Percentiles rank a stretch among this genome's conserved stretches.
These are phyloP conservation scores for Nautilus pompilius DNA, from an alignment of 1,140 invertebrate genomes.

Conservation along the genomic window DNA sequence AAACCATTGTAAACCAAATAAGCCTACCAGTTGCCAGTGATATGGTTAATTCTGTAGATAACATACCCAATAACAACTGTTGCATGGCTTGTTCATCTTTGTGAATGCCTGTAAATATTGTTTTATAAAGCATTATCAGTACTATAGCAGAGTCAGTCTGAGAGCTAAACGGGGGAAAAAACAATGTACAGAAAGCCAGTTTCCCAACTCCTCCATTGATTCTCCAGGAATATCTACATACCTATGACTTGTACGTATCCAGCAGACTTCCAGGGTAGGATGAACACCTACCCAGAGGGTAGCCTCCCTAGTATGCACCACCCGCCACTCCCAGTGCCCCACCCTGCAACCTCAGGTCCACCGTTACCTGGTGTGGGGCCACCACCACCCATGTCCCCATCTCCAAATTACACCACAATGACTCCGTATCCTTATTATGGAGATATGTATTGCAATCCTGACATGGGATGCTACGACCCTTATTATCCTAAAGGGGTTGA, in stretches of 20 bases:
- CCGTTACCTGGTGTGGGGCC: neutral
- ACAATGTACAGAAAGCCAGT: no score
- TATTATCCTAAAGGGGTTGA: neutral
- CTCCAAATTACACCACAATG: neutral
- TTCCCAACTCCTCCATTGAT: no score
- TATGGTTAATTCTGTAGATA: neutral
- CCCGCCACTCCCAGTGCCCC: neutral
- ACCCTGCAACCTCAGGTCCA: neutral
- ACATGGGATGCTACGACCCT: neutral
- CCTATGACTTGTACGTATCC: constrained; percentile 1
- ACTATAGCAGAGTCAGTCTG: no score
- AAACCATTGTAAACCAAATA: constrained; percentile 2
- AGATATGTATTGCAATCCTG: neutral
- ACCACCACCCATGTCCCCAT: neutral
- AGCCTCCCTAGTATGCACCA: neutral
- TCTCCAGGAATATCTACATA: no score
- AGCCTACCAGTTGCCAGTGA: neutral
- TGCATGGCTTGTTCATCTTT: no score
- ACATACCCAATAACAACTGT: constrained; percentile 3
- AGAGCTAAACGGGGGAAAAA: no score
- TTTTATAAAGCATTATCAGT: no score
- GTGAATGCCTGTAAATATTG: no score
- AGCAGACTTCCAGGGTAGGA: neutral
- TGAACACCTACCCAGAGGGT: neutral
- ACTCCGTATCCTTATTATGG: neutral